These are phyloP conservation scores for Etheostoma cragini DNA, from an alignment of 2,113 vertebrate genomes.

Conservation along the genomic window DNA sequence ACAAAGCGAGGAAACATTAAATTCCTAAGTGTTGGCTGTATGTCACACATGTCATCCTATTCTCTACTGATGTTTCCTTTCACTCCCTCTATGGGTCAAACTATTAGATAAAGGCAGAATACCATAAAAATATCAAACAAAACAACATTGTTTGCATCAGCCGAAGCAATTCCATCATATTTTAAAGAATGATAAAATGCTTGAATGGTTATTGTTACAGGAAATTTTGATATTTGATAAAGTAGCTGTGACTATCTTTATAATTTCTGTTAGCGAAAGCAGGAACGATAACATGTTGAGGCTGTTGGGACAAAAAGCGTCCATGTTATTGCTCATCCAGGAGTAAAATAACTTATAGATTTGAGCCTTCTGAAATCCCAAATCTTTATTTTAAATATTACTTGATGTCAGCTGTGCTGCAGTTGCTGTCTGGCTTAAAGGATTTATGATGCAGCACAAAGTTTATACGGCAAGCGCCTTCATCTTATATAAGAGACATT, in stretches of 20 bases:
- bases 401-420: background rate
- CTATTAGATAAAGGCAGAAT: conserved; percentile 23
- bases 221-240: conserved; percentile 1
- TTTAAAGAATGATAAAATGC: background rate
- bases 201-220: background rate
- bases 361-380: background rate
- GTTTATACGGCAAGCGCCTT: background rate
- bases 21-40: background rate
- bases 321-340: background rate
- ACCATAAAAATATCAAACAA: conserved; percentile 1
- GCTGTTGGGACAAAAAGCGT: background rate
- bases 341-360: background rate
- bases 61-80: conserved; percentile 14
- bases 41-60: background rate
- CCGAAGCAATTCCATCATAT: conserved; percentile 6
- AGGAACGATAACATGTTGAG: background rate
- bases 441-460: conserved; percentile 10
- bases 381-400: background rate
- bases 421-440: conserved; percentile 6
- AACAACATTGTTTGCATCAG: background rate
- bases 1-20: conserved; percentile 12
- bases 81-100: conserved; percentile 8
- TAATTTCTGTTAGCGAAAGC: background rate
- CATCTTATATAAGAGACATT: background rate
- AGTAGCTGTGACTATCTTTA: background rate